phyloP scores from a whole-genome alignment of 2,113 vertebrate species.

The Saguinus midas region DNA sequence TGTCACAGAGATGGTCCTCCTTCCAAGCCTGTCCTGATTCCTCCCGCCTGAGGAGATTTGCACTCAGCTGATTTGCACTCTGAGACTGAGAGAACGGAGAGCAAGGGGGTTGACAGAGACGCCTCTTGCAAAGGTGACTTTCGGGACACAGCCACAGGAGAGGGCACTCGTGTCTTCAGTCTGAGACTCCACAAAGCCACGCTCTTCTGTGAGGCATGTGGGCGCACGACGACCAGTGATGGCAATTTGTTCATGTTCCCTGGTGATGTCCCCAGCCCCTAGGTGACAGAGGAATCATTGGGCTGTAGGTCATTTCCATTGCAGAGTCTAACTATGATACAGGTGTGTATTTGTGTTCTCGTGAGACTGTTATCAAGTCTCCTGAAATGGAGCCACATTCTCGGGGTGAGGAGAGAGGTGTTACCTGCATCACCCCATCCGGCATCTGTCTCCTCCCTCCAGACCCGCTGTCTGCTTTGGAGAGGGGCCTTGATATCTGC shows the following conservation, averaged over 20 bases:
- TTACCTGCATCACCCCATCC: background rate
- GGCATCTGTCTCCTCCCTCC: fast-evolving
- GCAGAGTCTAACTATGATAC: conserved; percentile 46
- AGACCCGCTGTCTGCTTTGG: fast-evolving
- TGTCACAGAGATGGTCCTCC: fast-evolving
- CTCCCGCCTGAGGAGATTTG: too few relatives aligned
- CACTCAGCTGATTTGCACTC: background rate
- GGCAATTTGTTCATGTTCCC: background rate
- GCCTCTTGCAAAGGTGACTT: too few relatives aligned
- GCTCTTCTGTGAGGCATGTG: fast-evolving
- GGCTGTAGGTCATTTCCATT: conserved; percentile 19
- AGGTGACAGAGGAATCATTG: conserved; percentile 24
- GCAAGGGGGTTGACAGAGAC: fast-evolving
- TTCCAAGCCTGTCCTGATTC: too few relatives aligned
- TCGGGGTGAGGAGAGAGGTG: conserved; percentile 36
- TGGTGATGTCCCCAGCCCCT: background rate
- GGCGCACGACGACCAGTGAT: fast-evolving
- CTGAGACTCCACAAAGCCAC: background rate
- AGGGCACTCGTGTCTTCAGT: fast-evolving
- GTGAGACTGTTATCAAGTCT: background rate
- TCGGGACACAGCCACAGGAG: fast-evolving
- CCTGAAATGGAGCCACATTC: background rate
- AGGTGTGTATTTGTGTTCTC: background rate
- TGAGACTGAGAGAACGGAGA: fast-evolving
- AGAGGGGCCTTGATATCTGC: conserved; percentile 10